A percentile compares a stretch with the other conserved stretches of the same genome.
phyloP scores from a whole-genome alignment of 2,113 vertebrate species.

The Onychostruthus taczanowskii region DNA sequence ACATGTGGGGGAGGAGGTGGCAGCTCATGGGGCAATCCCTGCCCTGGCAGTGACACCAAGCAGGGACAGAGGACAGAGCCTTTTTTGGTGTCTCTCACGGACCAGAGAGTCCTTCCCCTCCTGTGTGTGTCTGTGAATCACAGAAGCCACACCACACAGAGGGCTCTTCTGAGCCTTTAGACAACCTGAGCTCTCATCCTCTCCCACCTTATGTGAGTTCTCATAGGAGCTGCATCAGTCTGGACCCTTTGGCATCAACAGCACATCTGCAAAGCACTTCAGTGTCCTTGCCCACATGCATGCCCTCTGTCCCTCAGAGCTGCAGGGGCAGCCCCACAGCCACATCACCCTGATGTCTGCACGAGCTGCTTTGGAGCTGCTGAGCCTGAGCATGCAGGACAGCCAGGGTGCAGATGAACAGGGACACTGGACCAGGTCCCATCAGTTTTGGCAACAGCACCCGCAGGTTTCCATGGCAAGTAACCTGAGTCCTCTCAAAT shows the following conservation, averaged over 20 bases:
- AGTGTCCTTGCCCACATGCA: not conserved
- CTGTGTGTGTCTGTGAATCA: not conserved
- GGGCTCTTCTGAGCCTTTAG: not conserved
- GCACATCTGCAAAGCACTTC: fast-evolving
- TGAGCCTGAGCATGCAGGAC: not conserved
- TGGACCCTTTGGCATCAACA: not conserved
- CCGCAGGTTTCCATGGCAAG: not conserved
- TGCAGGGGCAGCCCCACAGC: too few species aligned
- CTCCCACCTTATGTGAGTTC: not conserved
- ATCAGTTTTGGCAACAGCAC: not conserved
- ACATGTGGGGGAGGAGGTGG: not conserved
- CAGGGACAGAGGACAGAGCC: not conserved
- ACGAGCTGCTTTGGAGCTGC: not conserved
- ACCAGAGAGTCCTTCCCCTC: not conserved
- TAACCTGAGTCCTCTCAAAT: not conserved
- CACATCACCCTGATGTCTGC: not conserved
- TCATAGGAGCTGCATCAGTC: not conserved
- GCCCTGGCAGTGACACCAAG: not conserved
- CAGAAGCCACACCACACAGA: not conserved
- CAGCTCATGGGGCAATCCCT: fast-evolving
- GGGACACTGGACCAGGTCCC: not conserved
- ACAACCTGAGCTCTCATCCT: not conserved
- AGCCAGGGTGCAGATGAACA: not conserved
- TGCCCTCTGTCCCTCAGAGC: not conserved
- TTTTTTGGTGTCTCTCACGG: not conserved